Conservation (phyloP, 2,888 invertebrate species). For the Venustoraphidia nigricollis region DNA sequence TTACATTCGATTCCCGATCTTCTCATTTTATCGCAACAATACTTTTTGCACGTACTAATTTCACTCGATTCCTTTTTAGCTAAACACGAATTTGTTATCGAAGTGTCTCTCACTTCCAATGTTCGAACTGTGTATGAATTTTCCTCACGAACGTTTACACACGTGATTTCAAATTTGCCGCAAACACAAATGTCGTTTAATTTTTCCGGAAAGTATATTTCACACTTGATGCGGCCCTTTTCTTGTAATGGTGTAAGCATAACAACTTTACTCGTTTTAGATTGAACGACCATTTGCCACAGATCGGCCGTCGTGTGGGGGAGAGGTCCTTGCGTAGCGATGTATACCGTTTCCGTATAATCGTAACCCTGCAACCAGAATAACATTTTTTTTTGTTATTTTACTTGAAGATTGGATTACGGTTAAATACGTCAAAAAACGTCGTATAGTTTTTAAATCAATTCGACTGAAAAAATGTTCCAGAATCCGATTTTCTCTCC, state of each 20-base stretch:
- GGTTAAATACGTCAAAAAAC: too few relatives aligned
- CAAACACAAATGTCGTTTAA: background rate
- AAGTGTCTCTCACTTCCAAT: conserved; percentile 2
- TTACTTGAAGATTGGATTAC: too few relatives aligned
- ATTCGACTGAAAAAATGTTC: background rate
- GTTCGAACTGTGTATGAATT: conserved; percentile 4
- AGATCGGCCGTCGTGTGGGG: conserved; percentile 80
- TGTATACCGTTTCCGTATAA: conserved; percentile 70
- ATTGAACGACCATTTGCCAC: conserved; percentile 69
- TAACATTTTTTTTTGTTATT: too few relatives aligned
- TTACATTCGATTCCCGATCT: background rate
- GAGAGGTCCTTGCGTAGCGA: conserved; percentile 87
- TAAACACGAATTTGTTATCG: background rate
- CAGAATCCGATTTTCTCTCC: background rate
- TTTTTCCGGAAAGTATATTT: conserved; percentile 61
- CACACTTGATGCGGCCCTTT: conserved; percentile 73
- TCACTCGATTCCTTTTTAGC: background rate
- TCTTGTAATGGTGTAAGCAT: conserved; percentile 87
- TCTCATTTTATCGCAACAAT: background rate
- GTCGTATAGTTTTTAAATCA: background rate
- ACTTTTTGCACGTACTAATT: background rate
- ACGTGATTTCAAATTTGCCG: conserved; percentile 4
- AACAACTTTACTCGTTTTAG: conserved; percentile 32
- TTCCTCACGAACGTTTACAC: conserved; percentile 2
- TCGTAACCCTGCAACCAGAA: conserved; percentile 69